Conservation (phyloP, 2,888 invertebrate species). For the Caenorhabditis sinica region DNA sequence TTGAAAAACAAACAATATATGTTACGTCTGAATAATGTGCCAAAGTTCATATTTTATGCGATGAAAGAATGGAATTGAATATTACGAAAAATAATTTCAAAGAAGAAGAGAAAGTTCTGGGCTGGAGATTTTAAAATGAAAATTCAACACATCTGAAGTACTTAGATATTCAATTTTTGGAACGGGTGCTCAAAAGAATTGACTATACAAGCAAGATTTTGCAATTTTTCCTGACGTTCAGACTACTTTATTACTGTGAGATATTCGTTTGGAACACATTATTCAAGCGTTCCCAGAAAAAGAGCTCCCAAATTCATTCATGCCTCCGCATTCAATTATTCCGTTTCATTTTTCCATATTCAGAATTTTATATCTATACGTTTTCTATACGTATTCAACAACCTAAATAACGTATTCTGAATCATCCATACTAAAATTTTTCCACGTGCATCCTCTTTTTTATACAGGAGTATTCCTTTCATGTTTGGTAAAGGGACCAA, state of each 20-base stretch:
- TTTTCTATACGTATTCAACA: background rate
- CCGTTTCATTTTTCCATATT: background rate
- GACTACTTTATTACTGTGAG: background rate
- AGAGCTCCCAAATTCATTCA: background rate
- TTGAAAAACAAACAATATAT: background rate
- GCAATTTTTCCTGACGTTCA: too few species aligned
- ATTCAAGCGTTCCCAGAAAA: background rate
- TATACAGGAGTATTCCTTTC: too few species aligned
- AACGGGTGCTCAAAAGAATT: too few species aligned
- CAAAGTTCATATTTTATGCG: background rate
- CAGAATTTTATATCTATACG: background rate
- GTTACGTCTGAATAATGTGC: background rate
- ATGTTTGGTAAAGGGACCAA: too few species aligned
- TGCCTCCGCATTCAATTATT: background rate
- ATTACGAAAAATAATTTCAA: background rate
- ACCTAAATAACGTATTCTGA: background rate
- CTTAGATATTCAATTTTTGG: too few species aligned
- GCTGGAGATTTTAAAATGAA: too few species aligned
- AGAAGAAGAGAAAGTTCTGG: too few species aligned
- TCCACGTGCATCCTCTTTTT: background rate
- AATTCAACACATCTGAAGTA: too few species aligned
- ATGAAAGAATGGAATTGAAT: background rate
- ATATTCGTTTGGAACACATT: too few species aligned
- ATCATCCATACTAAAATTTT: background rate
- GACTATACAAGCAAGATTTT: too few species aligned